Evolutionary conservation across 2,113 vertebrate genomes (phyloP).

Genomic region (Petromus typicus): DNA sequence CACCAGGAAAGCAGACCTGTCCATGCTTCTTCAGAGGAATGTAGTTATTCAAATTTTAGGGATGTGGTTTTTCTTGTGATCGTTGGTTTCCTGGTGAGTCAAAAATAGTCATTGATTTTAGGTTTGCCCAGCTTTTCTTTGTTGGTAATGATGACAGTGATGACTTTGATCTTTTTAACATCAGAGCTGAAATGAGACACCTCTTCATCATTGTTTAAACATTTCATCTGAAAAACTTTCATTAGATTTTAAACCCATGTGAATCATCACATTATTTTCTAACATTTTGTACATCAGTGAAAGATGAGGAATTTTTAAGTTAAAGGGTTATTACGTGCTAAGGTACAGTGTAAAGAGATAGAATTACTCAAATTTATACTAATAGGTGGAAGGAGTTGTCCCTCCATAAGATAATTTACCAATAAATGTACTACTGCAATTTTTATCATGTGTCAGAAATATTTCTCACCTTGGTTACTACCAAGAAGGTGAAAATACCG

Average conservation of each 20-base stretch:
- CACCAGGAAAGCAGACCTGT: not conserved
- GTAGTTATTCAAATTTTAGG: not conserved
- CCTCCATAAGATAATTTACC: not conserved
- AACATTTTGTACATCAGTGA: not conserved
- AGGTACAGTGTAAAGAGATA: not conserved
- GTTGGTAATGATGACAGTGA: not conserved
- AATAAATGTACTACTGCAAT: not conserved
- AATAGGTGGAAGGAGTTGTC: not conserved
- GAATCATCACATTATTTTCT: not conserved
- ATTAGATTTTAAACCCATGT: not conserved
- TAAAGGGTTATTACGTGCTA: conserved; percentile 9
- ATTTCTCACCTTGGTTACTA: not conserved
- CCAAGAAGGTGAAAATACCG: not conserved
- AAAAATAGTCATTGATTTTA: not conserved
- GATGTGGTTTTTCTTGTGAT: not conserved
- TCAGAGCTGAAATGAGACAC: not conserved
- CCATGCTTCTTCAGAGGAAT: not conserved
- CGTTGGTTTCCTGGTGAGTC: not conserved
- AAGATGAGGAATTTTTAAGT: not conserved
- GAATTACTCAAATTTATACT: not conserved
- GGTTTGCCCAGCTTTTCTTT: not conserved
- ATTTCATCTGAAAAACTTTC: not conserved
- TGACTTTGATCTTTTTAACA: not conserved
- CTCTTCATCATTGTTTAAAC: conserved; percentile 9
- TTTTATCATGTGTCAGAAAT: not conserved